phyloP scores from a whole-genome alignment of 2,113 vertebrate genomes.

The Ciconia maguari region DNA sequence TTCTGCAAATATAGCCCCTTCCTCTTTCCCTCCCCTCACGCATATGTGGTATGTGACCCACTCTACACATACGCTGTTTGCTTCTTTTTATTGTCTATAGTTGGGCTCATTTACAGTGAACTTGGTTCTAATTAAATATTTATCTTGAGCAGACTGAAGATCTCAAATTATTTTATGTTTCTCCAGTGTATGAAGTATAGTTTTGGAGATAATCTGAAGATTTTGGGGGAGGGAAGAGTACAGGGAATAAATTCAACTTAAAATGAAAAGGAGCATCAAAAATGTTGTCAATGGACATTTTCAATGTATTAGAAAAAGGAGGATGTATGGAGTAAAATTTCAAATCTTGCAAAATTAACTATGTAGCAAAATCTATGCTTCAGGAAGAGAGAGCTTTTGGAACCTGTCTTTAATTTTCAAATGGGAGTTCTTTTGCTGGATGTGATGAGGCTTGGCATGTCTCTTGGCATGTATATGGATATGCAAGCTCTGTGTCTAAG shows the following conservation, averaged over 20 bases:
- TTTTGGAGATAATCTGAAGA: background rate
- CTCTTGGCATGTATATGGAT: constrained; percentile 12
- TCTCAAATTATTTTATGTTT: background rate
- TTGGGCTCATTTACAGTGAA: background rate
- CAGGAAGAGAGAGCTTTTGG: constrained; percentile 22
- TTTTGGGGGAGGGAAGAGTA: background rate
- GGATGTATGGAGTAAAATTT: background rate
- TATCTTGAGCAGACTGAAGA: background rate
- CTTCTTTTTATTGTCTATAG: background rate
- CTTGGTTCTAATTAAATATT: background rate
- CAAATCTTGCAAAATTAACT: constrained; percentile 9
- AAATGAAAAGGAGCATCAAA: background rate
- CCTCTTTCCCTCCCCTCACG: background rate
- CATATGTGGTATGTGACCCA: background rate
- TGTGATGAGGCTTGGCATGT: constrained; percentile 49
- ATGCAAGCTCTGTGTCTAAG: background rate
- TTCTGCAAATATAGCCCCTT: background rate
- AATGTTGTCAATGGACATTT: background rate
- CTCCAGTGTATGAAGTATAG: background rate
- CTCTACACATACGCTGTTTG: fast-evolving
- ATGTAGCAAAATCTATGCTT: background rate
- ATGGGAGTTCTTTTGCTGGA: constrained; percentile 26
- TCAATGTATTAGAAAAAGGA: background rate
- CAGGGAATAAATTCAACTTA: background rate
- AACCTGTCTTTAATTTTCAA: constrained; percentile 61